These are phyloP conservation scores for Charaxes varanes DNA, from an alignment of 1,140 invertebrate species.

Conservation along the genomic window DNA sequence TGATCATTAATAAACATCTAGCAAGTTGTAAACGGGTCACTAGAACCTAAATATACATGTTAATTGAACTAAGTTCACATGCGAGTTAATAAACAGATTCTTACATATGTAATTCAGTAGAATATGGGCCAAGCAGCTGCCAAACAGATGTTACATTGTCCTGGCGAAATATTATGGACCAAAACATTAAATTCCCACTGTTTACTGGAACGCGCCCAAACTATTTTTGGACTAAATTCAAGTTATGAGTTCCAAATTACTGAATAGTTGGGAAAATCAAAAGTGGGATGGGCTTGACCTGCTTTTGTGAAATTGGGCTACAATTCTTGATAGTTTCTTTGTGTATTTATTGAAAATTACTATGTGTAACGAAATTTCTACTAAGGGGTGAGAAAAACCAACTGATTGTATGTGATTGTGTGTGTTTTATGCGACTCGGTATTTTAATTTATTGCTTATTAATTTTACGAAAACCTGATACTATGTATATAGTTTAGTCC, in stretches of 20 bases:
- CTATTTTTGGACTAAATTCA: constrained; percentile 13
- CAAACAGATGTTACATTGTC: constrained; percentile 39
- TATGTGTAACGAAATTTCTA: too few relatives aligned
- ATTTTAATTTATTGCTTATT: too few relatives aligned
- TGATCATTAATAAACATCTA: too few relatives aligned
- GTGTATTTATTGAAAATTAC: too few relatives aligned
- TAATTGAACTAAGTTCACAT: constrained; percentile 12
- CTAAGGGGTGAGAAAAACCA: too few relatives aligned
- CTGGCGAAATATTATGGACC: constrained; percentile 35
- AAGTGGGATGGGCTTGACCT: neutral
- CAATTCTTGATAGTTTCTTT: too few relatives aligned
- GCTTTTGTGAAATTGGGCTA: neutral
- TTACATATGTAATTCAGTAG: constrained; percentile 14
- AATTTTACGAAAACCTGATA: too few relatives aligned
- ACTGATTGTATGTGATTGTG: too few relatives aligned
- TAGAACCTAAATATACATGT: neutral
- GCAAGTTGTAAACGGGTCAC: constrained; percentile 9
- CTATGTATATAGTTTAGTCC: too few relatives aligned
- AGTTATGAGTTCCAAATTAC: constrained; percentile 8
- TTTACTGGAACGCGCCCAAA: constrained; percentile 30
- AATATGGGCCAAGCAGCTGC: constrained; percentile 35
- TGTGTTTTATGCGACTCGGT: too few relatives aligned
- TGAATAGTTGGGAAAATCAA: constrained; percentile 2
- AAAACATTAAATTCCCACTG: constrained; percentile 20
- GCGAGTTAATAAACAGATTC: constrained; percentile 2